Evolutionary conservation across 2,888 invertebrate genomes (phyloP), one percentile per base, ranked within the genome.

Genomic region (Lordiphosa fenestrarum): DNA sequence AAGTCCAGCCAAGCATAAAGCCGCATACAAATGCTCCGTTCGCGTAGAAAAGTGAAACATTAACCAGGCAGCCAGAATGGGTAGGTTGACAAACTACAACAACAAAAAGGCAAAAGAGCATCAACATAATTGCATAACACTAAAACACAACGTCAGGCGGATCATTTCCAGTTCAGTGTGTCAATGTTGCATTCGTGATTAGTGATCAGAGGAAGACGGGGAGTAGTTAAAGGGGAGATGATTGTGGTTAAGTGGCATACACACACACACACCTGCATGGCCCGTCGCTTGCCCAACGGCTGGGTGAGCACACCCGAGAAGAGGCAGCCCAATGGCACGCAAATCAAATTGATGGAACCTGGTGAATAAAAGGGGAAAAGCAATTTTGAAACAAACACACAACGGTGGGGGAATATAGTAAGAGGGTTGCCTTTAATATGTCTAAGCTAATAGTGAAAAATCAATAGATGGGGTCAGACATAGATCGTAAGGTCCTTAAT

Each of bases 281-380:
- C 92, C 64, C 91, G 91, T 61, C 93, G 92, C 48, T 95, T 91
- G 0, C 95, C 95, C 47, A 95, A 86, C 0, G 93, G 92, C 51
- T 94, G 92, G 0, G 95, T 94, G 7, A 94, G 88, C 5, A 92
- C 87, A 0, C 95, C 95, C 0, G 95, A 95, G 47, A 94, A 88
- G 6, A 95, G 90, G 74, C 95, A 95, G 2, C 96, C 96, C 51
- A 95, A 65, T 0, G 96, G 95, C 12, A 96, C 95, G 71, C 94
- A 92, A 68, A 95, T 94, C 63, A 95, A 90, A 86, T 94, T 95
- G 49, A 95, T 92, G 13, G 95, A 95, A 90, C 95, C 95, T 95
- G 86, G 6, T 15, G 37, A 6, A 19, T 19, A 12, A 12, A 19
- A 25, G 9, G 4, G 4, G 21, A 44, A 44, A 48, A 6, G 3